A percentile compares a stretch with the other conserved stretches of the same genome.
Conservation (phyloP, 1,140 invertebrate species). For the Drosophila murphyi region DNA sequence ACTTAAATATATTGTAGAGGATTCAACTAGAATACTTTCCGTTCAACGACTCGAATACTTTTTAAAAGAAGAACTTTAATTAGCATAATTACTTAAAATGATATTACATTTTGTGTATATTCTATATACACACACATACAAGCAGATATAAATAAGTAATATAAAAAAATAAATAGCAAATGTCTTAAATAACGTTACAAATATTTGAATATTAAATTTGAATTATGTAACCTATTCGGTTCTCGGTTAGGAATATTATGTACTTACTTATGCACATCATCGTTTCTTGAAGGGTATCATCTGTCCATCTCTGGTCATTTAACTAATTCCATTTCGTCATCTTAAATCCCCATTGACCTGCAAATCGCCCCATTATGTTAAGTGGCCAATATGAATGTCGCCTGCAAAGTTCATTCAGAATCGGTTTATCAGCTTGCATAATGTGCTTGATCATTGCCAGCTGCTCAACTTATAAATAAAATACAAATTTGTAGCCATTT, state of each 20-base stretch:
- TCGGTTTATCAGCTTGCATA: slow-evolving; percentile 48
- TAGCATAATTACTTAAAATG: no score
- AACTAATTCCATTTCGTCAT: slow-evolving; percentile 1
- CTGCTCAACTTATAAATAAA: slow-evolving; percentile 66
- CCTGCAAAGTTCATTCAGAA: slow-evolving; percentile 35
- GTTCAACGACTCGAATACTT: no score
- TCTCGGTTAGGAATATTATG: background rate
- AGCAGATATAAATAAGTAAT: no score
- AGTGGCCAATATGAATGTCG: slow-evolving; percentile 64
- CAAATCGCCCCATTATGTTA: slow-evolving; percentile 65
- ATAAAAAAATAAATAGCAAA: no score
- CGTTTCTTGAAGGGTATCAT: slow-evolving; percentile 28
- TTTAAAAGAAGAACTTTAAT: no score
- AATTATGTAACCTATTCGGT: slow-evolving; percentile 4
- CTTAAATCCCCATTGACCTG: slow-evolving; percentile 55
- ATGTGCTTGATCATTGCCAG: slow-evolving; percentile 49
- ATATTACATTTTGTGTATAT: no score
- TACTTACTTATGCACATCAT: slow-evolving; percentile 3
- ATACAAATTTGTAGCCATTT: slow-evolving; percentile 66
- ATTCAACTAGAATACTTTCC: no score
- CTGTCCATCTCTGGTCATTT: slow-evolving; percentile 30
- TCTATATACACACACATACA: no score
- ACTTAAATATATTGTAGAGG: no score
- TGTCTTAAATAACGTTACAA: no score
- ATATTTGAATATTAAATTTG: background rate